phyloP scores from a whole-genome alignment of 2,888 invertebrate genomes.

The Cataglyphis albicans region DNA sequence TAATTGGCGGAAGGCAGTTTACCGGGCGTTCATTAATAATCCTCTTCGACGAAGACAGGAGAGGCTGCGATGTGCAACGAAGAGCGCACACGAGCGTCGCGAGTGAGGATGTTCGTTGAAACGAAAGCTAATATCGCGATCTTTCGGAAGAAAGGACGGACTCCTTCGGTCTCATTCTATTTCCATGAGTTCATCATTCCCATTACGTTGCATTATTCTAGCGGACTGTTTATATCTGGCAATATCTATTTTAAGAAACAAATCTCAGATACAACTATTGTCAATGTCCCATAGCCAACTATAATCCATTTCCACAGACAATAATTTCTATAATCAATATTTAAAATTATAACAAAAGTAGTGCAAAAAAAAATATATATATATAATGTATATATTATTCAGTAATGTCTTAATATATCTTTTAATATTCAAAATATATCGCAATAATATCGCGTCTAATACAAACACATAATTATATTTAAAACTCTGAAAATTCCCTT shows the following conservation, averaged over 20 bases:
- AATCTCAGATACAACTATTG: neutral
- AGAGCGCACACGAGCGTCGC: neutral
- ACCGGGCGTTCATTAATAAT: constrained; percentile 53
- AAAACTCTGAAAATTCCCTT: neutral
- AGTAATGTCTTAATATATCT: neutral
- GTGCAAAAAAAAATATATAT: neutral
- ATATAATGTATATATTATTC: neutral
- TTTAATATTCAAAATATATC: neutral
- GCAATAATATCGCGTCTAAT: neutral
- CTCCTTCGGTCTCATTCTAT: constrained; percentile 56
- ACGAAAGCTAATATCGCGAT: constrained; percentile 31
- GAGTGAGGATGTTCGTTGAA: constrained; percentile 35
- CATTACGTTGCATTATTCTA: constrained; percentile 65
- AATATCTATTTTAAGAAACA: constrained; percentile 14
- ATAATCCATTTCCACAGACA: neutral
- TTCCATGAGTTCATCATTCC: constrained; percentile 61
- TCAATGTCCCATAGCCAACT: neutral
- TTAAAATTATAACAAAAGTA: neutral
- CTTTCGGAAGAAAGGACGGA: constrained; percentile 27
- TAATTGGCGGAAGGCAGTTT: constrained; percentile 40
- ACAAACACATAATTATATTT: neutral
- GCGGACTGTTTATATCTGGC: constrained; percentile 40
- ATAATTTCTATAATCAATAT: neutral
- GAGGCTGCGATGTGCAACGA: constrained; percentile 1
- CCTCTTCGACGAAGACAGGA: constrained; percentile 22